Conservation (phyloP, 1,140 invertebrate genomes). For the Calliphora vicina region DNA sequence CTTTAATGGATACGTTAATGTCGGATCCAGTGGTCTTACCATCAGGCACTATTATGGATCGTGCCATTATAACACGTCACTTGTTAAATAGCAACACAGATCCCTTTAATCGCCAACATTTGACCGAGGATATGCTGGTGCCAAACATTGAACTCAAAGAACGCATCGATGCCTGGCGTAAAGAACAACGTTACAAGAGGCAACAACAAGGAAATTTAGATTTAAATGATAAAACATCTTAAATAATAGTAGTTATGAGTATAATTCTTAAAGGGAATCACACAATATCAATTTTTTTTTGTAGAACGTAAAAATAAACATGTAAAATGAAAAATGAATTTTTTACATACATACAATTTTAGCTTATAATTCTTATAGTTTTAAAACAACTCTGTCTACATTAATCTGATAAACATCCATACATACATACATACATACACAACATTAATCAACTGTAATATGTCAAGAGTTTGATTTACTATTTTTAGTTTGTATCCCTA, state of each 20-base stretch:
- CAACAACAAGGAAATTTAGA: conserved; percentile 40
- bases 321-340: conserved; percentile 1
- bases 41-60: conserved; percentile 94
- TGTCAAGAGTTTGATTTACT: no score
- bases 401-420: no score
- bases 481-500: no score
- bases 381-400: no score
- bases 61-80: conserved; percentile 91
- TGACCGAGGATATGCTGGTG: conserved; percentile 87
- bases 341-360: neutral
- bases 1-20: conserved; percentile 98
- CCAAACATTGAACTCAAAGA: conserved; percentile 78
- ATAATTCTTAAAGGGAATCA: neutral
- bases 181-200: conserved; percentile 70
- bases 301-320: neutral
- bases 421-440: no score
- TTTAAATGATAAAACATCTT: conserved; percentile 50
- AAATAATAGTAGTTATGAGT: conserved; percentile 38
- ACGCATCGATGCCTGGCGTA: conserved; percentile 81
- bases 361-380: neutral
- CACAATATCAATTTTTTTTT: neutral
- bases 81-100: conserved; percentile 95
- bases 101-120: conserved; percentile 94
- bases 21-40: conserved; percentile 93
- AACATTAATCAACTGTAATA: no score